Base-by-base conservation (phyloP, 2,113 vertebrate species). In the Gorilla gorilla region DNA sequence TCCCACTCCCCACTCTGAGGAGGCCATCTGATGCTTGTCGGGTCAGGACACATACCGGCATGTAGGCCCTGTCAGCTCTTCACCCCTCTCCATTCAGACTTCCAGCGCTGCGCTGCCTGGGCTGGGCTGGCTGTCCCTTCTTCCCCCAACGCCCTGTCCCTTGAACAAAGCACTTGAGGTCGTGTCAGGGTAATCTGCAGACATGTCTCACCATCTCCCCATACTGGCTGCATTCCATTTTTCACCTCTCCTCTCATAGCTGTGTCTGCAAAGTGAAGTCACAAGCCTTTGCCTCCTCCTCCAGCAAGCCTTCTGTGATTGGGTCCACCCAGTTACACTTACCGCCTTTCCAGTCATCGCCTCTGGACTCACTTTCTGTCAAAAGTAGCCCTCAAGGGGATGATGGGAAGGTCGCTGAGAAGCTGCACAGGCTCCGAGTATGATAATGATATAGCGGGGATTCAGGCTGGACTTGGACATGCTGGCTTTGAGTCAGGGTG, bases 1-100 rank as follows among this genome's bases (percentile, higher is more conserved):
- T 98, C 57, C 87, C 72, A 79, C 76, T 82, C 22, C 84, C 76
- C 73, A 96, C 97, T 98, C 97, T 23, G 95, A 98, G 96, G 98
- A 98, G 98, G 98, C 98, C 98, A 98, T 98, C 98, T 98, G 99
- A 99, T 98, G 98, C 98, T 98, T 98, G 98, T 98, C 97, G 98
- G 98, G 98, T 98, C 98, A 98, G 98, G 98, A 98, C 97, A 93
- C 98, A 98, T 94, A 98, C 97, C 87, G 61, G 98, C 98, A 97
- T 94, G 68, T 97, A 97, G 97, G 98, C 98, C 98, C 98, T 98
- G 97, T 98, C 96, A 98, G 98, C 95, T 98, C 97, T 98, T 98
- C 97, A 98, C 97, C 97, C 97, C 96, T 98, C 93, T 98, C 97
- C 89, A 75, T 55, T 16, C 32, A 57, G 50, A 55, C 16, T 6